Percentiles rank a stretch among this genome's conserved stretches.
Evolutionary conservation across 2,888 invertebrate species (phyloP).

Genomic region (Lobophora halterata): DNA sequence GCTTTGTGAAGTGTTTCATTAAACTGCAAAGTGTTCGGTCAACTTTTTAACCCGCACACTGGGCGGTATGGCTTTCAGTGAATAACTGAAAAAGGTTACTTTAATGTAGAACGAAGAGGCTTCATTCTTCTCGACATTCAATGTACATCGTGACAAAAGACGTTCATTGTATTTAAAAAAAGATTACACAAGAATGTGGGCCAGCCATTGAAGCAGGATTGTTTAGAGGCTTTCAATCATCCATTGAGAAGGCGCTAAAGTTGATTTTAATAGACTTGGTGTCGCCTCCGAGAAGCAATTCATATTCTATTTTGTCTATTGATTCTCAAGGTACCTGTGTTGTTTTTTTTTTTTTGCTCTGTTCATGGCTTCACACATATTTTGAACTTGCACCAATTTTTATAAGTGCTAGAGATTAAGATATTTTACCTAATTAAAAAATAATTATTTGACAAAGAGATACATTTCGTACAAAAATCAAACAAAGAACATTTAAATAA

Average conservation of each 20-base stretch:
- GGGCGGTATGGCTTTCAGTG: conserved; percentile 65
- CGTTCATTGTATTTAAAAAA: conserved; percentile 63
- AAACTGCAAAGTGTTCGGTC: conserved; percentile 15
- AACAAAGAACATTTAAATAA: too few species aligned
- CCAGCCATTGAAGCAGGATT: conserved; percentile 71
- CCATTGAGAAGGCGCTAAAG: conserved; percentile 76
- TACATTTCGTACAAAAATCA: too few species aligned
- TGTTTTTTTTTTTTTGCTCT: conserved; percentile 38
- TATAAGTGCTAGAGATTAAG: background rate
- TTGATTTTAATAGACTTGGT: conserved; percentile 75
- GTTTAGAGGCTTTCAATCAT: conserved; percentile 76
- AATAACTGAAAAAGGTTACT: conserved; percentile 66
- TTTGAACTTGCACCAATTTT: conserved; percentile 8
- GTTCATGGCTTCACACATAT: conserved; percentile 25
- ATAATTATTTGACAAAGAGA: too few species aligned
- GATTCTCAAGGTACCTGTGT: conserved; percentile 55
- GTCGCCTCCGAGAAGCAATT: conserved; percentile 72
- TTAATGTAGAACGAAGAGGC: conserved; percentile 66
- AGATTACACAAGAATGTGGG: conserved; percentile 70
- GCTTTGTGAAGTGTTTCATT: background rate
- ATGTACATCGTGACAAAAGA: conserved; percentile 69
- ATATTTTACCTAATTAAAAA: too few species aligned
- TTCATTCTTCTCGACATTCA: conserved; percentile 59
- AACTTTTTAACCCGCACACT: conserved; percentile 46
- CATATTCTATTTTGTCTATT: conserved; percentile 63